phyloP scores from a whole-genome alignment of 2,888 invertebrate genomes.

The Oscheius sp. region DNA sequence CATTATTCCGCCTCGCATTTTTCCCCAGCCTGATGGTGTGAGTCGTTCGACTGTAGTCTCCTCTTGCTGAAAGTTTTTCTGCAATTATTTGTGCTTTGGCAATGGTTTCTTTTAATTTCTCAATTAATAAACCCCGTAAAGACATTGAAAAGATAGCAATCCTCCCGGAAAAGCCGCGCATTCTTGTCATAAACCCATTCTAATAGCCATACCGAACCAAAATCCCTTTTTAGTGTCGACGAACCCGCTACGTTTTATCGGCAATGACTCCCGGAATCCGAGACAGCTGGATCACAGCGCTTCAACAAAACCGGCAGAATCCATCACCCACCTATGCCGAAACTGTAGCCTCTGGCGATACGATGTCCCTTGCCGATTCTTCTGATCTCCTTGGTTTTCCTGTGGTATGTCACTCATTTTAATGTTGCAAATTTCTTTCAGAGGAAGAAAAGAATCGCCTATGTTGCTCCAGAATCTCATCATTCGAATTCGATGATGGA shows the following conservation, averaged over 20 bases:
- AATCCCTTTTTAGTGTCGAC: slow-evolving; percentile 61
- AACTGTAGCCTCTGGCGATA: slow-evolving; percentile 61
- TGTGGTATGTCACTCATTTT: slow-evolving; percentile 27
- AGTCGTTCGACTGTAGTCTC: no score
- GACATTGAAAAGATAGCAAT: no score
- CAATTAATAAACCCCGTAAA: no score
- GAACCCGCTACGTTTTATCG: slow-evolving; percentile 66
- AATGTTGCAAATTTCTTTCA: slow-evolving; percentile 40
- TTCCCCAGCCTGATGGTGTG: no score
- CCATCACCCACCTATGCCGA: slow-evolving; percentile 71
- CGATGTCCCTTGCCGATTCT: slow-evolving; percentile 66
- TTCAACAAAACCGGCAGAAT: slow-evolving; percentile 62
- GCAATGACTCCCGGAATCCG: slow-evolving; percentile 73
- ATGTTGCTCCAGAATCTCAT: slow-evolving; percentile 73
- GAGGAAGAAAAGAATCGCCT: slow-evolving; percentile 72
- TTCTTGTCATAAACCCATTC: no score
- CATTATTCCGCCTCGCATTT: no score
- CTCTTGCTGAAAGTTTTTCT: no score
- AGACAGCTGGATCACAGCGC: slow-evolving; percentile 71
- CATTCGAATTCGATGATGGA: slow-evolving; percentile 72
- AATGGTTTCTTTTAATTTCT: no score
- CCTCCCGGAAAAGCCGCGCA: no score
- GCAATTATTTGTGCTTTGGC: no score
- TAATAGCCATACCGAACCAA: no score
- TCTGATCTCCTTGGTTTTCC: slow-evolving; percentile 63